Percentiles rank a stretch among this genome's conserved stretches.
phyloP scores from a whole-genome alignment of 2,113 vertebrate genomes.

The Pogona vitticeps region DNA sequence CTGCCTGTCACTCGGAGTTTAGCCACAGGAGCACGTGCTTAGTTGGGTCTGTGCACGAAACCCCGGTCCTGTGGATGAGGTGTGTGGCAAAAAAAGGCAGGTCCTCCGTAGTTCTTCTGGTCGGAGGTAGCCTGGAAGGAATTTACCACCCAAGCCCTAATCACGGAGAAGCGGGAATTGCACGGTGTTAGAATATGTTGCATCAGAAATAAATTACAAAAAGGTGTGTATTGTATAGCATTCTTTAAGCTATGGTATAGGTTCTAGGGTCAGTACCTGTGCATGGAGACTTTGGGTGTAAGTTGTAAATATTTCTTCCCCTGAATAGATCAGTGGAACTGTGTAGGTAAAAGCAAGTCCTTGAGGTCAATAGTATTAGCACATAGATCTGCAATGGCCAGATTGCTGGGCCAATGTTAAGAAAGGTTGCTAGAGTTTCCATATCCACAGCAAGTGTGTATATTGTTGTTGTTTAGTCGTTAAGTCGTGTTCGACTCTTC shows the following conservation, averaged over 20 bases:
- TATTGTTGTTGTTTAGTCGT: too few species aligned
- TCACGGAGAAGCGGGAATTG: too few species aligned
- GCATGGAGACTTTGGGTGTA: neutral
- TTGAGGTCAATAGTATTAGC: neutral
- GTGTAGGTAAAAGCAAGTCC: neutral
- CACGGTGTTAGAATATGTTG: neutral
- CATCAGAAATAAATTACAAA: neutral
- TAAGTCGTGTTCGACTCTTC: too few species aligned
- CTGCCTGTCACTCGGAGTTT: constrained; percentile 9
- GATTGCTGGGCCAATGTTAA: neutral
- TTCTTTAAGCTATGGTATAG: neutral
- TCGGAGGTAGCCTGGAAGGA: neutral
- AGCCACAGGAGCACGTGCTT: neutral
- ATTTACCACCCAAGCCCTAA: neutral
- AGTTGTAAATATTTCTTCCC: neutral
- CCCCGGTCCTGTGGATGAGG: neutral
- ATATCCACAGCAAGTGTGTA: too few species aligned
- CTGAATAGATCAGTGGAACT: neutral
- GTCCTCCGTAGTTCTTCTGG: neutral
- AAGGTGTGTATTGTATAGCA: neutral
- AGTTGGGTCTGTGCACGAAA: neutral
- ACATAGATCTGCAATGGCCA: neutral
- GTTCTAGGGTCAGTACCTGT: neutral
- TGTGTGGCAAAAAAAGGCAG: neutral
- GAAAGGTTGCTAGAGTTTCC: neutral